A percentile compares a stretch with the other conserved stretches of the same genome.
Evolutionary conservation across 2,113 vertebrate genomes (phyloP).

Genomic region (Carlito syrichta): DNA sequence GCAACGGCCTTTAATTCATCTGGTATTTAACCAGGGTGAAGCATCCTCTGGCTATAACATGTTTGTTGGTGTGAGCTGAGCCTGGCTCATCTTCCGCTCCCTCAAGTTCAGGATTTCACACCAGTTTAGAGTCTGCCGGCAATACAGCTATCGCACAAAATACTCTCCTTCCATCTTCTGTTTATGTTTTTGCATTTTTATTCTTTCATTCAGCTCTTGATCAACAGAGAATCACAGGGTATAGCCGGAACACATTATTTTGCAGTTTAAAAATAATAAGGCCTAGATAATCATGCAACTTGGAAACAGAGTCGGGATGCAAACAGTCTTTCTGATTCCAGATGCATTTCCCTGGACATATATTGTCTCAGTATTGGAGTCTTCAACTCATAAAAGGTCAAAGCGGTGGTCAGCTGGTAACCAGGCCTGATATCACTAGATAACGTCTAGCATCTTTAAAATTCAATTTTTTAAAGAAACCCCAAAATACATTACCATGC

Average conservation of each 20-base stretch:
- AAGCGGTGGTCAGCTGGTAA: not conserved
- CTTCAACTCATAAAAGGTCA: not conserved
- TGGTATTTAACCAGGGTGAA: constrained; percentile 85
- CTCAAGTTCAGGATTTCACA: constrained; percentile 83
- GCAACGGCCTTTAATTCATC: constrained; percentile 84
- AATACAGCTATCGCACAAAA: constrained; percentile 65
- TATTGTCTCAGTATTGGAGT: constrained; percentile 7
- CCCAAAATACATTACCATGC: not conserved
- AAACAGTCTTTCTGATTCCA: not conserved
- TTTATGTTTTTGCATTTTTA: constrained; percentile 68
- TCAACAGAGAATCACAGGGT: not conserved
- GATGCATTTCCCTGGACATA: not conserved
- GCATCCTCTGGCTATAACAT: constrained; percentile 81
- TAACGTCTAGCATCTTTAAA: not conserved
- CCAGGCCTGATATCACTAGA: not conserved
- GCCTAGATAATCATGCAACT: not conserved
- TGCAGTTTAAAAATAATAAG: not conserved
- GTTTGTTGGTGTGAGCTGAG: constrained; percentile 85
- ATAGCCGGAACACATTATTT: not conserved
- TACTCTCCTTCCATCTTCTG: constrained; percentile 62
- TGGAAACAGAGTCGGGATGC: not conserved
- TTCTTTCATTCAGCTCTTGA: not conserved
- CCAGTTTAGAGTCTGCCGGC: constrained; percentile 72
- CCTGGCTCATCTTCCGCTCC: constrained; percentile 74
- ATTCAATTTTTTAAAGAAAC: not conserved